Evolutionary conservation across 2,113 vertebrate genomes (phyloP), one percentile per base, ranked within the genome.

Genomic region (Tragelaphus imberbis): DNA sequence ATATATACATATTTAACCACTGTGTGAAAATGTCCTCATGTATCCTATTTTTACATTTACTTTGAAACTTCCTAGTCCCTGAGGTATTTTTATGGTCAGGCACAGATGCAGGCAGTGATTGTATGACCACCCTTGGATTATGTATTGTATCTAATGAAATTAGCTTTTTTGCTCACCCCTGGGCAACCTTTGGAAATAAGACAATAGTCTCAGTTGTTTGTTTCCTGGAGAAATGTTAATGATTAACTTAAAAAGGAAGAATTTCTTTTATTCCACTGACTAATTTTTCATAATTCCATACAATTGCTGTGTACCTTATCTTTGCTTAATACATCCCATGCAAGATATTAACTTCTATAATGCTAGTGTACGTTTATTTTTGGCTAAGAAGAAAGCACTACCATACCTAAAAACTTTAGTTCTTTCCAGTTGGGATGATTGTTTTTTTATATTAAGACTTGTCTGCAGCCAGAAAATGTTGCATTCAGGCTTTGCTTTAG

Each of bases 401-500:
- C 97, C 94, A 19, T 95, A 97, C 75, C 96, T 95, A 95, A 97
- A 97, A 96, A 96, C 47, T 87, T 97, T 6, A 96, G 80, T 97
- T 97, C 95, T 90, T 98, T 98, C 98, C 95, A 98, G 95, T 92
- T 97, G 96, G 94, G 97, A 96, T 88, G 92, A 96, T 25, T 94
- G 55, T 92, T 97, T 97, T 81, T 97, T 95, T 97, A 94, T 98
- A 93, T 97, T 97, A 98, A 98, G 95, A 58, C 77, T 96, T 84
- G 91, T 84, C 77, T 61, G 88, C 68, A 98, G 98, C 95, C 98
- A 99, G 97, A 98, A 98, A 98, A 99, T 98, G 96, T 96, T 98
- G 97, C 97, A 97, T 98, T 98, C 97, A 98, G 97, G 93, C 97
- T 87, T 98, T 96, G 98, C 98, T 98, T 98, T 98, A 98, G 97